Conservation (phyloP, 1,140 invertebrate species). For the Pachyrhynchus sulphureomaculatus region DNA sequence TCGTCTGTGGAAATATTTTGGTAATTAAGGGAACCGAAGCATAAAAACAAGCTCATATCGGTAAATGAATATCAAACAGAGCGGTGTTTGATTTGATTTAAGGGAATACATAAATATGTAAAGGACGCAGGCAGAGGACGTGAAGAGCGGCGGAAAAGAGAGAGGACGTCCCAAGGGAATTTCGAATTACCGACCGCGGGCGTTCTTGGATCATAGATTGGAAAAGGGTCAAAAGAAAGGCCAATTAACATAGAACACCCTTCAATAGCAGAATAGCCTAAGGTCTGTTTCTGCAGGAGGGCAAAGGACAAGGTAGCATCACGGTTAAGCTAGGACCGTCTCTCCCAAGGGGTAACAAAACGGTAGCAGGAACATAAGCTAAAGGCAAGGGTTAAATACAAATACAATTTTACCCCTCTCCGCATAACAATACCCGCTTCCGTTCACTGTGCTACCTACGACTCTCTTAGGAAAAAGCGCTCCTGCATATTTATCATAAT, state of each 20-base stretch:
- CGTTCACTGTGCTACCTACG: conserved; percentile 46
- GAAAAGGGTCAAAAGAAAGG: conserved; percentile 32
- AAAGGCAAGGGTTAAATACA: conserved; percentile 53
- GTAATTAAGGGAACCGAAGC: conserved; percentile 1
- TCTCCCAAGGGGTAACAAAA: conserved; percentile 47
- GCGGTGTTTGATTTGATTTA: conserved; percentile 39
- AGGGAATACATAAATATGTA: conserved; percentile 39
- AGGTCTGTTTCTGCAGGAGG: conserved; percentile 33
- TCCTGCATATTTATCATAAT: conserved; percentile 55
- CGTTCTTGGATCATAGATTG: conserved; percentile 28
- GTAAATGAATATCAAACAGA: conserved; percentile 41
- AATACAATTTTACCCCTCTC: conserved; percentile 48
- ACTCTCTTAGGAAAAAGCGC: conserved; percentile 53
- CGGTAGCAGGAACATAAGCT: conserved; percentile 47
- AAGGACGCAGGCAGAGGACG: conserved; percentile 20
- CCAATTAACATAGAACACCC: conserved; percentile 36
- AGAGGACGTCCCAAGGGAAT: conserved; percentile 11
- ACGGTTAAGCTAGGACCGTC: conserved; percentile 45
- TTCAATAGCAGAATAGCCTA: conserved; percentile 33
- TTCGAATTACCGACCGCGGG: conserved; percentile 23
- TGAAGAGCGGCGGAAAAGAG: neutral
- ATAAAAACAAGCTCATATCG: conserved; percentile 1
- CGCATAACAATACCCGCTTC: conserved; percentile 52
- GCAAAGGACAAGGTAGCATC: conserved; percentile 43
- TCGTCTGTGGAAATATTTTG: conserved; percentile 7